These are phyloP conservation scores for Rhinoderma darwinii DNA, from an alignment of 2,113 vertebrate genomes.

Conservation along the genomic window DNA sequence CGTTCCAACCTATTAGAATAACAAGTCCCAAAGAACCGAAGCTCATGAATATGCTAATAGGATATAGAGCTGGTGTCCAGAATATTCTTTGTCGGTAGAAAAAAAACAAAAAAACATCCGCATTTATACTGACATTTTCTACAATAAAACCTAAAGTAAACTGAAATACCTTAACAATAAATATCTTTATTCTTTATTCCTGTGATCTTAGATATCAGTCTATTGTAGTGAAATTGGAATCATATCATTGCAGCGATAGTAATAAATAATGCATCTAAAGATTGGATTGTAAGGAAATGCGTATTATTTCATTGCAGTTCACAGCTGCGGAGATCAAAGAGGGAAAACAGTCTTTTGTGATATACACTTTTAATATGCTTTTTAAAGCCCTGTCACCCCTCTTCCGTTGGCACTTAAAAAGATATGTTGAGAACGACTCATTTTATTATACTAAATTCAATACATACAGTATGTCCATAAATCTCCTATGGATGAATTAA, in stretches of 20 bases:
- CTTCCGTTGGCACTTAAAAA: neutral
- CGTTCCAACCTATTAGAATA: constrained; percentile 48
- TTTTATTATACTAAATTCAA: neutral
- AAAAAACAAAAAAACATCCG: neutral
- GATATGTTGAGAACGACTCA: neutral
- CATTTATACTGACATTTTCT: constrained; percentile 1
- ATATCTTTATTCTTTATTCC: constrained; percentile 21
- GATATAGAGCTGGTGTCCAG: constrained; percentile 6
- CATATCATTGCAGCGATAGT: constrained; percentile 2
- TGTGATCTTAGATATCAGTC: constrained; percentile 1
- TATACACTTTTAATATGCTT: constrained; percentile 29
- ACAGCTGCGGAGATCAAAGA: constrained; percentile 26
- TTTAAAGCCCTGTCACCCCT: neutral
- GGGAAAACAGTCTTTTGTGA: constrained; percentile 25
- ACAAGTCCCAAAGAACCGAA: constrained; percentile 47
- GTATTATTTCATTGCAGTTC: constrained; percentile 6
- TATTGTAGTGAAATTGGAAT: constrained; percentile 14
- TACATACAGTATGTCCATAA: neutral
- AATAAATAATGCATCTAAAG: constrained; percentile 51
- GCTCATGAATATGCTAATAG: constrained; percentile 52
- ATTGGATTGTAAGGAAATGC: constrained; percentile 19
- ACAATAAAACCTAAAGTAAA: constrained; percentile 17
- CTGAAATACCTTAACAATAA: constrained; percentile 23
- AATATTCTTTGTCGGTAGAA: constrained; percentile 23
- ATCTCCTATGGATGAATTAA: neutral